Conservation (phyloP, 2,113 vertebrate species). For the Otolemur garnettii region DNA sequence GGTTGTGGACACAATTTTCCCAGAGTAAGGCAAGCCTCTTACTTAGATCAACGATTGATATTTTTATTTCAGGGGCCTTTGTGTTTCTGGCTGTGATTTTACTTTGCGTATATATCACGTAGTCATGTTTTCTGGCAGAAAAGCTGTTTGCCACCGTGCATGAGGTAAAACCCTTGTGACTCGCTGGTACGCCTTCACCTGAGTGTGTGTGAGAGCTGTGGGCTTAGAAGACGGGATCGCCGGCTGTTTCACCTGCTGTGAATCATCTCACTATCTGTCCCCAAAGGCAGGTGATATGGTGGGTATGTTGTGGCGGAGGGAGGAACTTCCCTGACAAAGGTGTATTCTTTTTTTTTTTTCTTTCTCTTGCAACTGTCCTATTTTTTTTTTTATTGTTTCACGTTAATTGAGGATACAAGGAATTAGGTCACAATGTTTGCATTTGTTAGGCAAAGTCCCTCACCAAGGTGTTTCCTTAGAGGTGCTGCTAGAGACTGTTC, state of each 20-base stretch:
- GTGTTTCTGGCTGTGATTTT: slow-evolving; percentile 1
- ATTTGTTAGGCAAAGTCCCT: background rate
- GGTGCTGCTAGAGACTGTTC: background rate
- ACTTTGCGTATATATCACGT: background rate
- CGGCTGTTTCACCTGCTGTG: slow-evolving; percentile 24
- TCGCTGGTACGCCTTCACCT: background rate
- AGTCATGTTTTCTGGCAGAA: background rate
- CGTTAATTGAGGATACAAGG: too few relatives aligned
- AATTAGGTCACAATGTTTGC: too few relatives aligned
- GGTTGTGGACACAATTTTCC: background rate
- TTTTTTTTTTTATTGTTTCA: too few relatives aligned
- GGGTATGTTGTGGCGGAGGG: background rate
- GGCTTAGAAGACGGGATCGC: background rate
- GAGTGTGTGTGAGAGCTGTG: background rate
- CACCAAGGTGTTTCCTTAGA: background rate
- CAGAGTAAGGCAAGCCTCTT: background rate
- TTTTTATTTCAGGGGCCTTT: background rate
- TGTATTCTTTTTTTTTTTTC: too few relatives aligned
- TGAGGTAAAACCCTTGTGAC: background rate
- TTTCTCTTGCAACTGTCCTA: too few relatives aligned
- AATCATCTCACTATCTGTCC: slow-evolving; percentile 4
- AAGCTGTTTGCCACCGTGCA: background rate
- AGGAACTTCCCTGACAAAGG: background rate
- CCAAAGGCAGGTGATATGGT: background rate
- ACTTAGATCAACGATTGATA: background rate